Evolutionary conservation across 2,113 vertebrate genomes (phyloP), one percentile per base, ranked within the genome.

Genomic region (Corydoras maculifer): DNA sequence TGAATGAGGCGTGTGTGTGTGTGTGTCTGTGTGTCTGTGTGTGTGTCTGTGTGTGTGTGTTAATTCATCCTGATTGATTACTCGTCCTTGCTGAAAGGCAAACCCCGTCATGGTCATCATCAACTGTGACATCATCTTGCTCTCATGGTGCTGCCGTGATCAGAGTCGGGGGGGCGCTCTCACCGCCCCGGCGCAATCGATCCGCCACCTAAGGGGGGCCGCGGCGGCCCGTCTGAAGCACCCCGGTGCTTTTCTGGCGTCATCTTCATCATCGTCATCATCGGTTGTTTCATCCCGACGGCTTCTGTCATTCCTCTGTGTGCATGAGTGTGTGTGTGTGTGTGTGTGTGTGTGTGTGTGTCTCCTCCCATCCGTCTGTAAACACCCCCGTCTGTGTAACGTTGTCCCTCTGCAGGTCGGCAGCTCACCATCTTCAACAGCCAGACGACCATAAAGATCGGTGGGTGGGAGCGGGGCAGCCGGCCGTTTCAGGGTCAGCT

Each of bases 401-500:
- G 81, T 91, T 93, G 88, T 93, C 85, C 91, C 82, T 58, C 58
- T 84, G 78, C 91, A 99, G 97, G 97, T 80, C 95, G 96, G 80
- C 96, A 99, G 90, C 92, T 99, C 85, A 99, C 97, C 91, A 99
- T 99, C 93, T 99, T 99, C 94, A 99, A 99, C 93, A 99, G 97
- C 86, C 97, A 99, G 91, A 97, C 95, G 73, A 98, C 95, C 73
- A 98, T 99, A 89, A 93, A 92, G 81, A 97, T 99, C 77, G 97
- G 97, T 78, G 94, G 96, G 79, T 93, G 91, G 69, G 95, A 98
- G 80, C 87, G 86, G 5, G 79, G 81, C 61, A 87, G 91, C 59
- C 93, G 92, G 64, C 94, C 96, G 86, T 99, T 99, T 90, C 97
- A 99, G 91, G 97, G 97, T 70, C 97, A 99, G 88, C 91, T 99